phyloP scores from a whole-genome alignment of 2,113 vertebrate genomes.

The Tetrao urogallus region DNA sequence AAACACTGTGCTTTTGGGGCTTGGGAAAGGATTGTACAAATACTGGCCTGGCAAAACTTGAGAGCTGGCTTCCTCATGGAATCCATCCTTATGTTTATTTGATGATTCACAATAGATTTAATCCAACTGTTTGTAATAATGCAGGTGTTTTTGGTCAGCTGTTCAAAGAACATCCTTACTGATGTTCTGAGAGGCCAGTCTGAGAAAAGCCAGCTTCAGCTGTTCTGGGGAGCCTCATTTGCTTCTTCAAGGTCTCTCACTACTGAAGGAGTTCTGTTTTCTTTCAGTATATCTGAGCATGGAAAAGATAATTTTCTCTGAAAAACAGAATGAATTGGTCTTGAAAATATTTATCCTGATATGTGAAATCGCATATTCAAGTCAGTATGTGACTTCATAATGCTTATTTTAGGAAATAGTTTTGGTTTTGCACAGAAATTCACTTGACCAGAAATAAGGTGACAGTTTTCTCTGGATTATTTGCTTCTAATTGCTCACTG shows the following conservation, averaged over 20 bases:
- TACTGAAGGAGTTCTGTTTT: neutral
- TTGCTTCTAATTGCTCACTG: neutral
- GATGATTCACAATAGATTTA: neutral
- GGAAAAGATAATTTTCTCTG: neutral
- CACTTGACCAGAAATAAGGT: neutral
- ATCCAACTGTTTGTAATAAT: neutral
- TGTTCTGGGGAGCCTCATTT: neutral
- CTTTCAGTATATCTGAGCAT: neutral
- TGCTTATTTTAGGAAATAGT: neutral
- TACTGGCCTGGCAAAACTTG: neutral
- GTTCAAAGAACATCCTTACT: neutral
- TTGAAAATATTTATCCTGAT: neutral
- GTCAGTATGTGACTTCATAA: neutral
- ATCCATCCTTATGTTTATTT: neutral
- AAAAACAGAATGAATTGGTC: neutral
- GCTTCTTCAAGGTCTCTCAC: neutral
- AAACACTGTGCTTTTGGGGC: neutral
- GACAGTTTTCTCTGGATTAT: neutral
- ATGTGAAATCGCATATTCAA: neutral
- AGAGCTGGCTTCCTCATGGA: neutral
- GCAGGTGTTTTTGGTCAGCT: neutral
- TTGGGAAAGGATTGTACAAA: neutral
- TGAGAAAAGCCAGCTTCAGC: neutral
- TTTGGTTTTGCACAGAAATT: neutral
- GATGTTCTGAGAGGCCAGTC: neutral